Base-by-base conservation (phyloP, 2,113 vertebrate genomes). In the Eudorcas thomsonii region DNA sequence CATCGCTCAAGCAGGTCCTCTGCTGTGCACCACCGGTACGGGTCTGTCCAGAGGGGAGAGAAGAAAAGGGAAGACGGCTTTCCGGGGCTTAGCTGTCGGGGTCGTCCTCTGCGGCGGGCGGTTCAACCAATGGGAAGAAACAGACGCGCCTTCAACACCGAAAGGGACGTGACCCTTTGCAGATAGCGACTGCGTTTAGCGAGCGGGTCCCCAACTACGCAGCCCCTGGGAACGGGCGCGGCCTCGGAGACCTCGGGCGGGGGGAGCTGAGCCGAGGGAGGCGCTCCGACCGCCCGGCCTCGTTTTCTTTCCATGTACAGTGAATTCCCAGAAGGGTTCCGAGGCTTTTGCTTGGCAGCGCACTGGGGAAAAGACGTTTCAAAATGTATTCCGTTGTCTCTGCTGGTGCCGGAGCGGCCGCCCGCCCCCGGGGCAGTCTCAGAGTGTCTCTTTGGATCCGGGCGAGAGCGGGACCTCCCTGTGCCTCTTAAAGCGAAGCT, bases 401-500 rank as follows among this genome's bases (percentile, higher is more conserved):
- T 94, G 87, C 52, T 10, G 43, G 11, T 0, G 13, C 55, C 91
- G 62, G 81, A 96, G 86, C n/a, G 60, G n/a, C 67, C 10, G 10
- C 25, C 48, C 96, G 82, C 97, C 36, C 36, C 96, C 36, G 84
- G 95, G 80, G 97, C 87, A 45, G 6, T 55, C 84, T 97, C 97
- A 92, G 96, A 97, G 93, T 1, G 4, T 90, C 97, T 89, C 89
- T 96, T 89, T 92, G 96, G 92, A 85, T 36, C 7, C 23, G 14
- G 0, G 36, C 3, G 10, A 54, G 67, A 33, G 16, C 6, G 2
- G 36, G 9, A 1, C 48, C 87, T 50, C 64, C 39, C 36, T 80
- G 15, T 55, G 48, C 16, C 43, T 83, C 96, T 93, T 36, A 54
- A n/a, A 95, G 85, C 1, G 0, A 57, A 2, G 62, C 0, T 0